Evolutionary conservation across 2,797 vertebrate genomes (phyloP), one percentile per base, ranked within the genome.

Genomic region (Manis javanica): DNA sequence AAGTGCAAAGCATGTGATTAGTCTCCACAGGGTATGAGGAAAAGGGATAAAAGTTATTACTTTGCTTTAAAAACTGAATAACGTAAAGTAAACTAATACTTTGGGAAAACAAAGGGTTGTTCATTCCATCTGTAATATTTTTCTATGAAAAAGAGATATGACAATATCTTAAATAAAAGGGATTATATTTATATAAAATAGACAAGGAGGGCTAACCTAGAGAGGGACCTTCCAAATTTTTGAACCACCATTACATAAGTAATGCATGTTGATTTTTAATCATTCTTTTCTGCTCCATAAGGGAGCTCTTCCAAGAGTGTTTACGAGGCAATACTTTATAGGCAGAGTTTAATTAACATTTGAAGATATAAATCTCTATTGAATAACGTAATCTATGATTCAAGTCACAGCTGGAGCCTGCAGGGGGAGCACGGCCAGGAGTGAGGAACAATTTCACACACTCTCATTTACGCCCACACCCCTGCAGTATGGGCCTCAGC

Each of bases 271-370:
- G 83, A 69, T 79, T 94, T 90, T 92, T 94, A 92, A 87, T 90
- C 77, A 91, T 81, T 82, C 37, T 78, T 94, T 31, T 51, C 74
- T 92, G 49, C 64, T 96, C 59, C 82, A 21, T 91, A 94, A 92
- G 57, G 61, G 90, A 92, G 21, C 68, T 29, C 53, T 78, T 63
- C 68, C 37, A 42, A 63, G 87, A 49, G 15, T 91, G 85, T 96
- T 96, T 94, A 69, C 61, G n/a, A 53, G n/a, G 57, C 31, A 55
- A 11, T 61, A 53, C 66, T 74, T 94, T 34, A 92, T 71, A 94
- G 83, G 34, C 82, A 95, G 78, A 87, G 63, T 79, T 92, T 94
- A 93, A 95, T 87, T 91, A 96, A 88, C 51, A 89, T 75, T 81
- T 95, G 72, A 77, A 94, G 53, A 61, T 37, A 87, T 59, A 87